These are phyloP conservation scores for Triplophysa dalaica DNA, from an alignment of 2,113 vertebrate genomes.

Conservation along the genomic window DNA sequence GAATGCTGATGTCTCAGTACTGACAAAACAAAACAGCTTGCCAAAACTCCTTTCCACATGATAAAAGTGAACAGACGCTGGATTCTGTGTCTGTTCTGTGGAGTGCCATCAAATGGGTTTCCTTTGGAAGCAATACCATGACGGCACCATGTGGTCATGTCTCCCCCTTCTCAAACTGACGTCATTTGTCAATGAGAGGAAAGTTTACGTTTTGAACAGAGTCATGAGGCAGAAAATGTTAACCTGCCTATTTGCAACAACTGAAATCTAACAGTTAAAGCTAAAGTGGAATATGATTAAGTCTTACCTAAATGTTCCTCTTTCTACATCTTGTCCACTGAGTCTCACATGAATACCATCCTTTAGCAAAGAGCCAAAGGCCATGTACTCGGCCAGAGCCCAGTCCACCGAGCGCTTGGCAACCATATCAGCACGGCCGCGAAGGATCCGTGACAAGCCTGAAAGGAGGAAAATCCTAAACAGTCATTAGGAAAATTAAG, in stretches of 20 bases:
- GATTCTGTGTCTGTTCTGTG: slow-evolving; percentile 16
- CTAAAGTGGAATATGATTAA: not conserved
- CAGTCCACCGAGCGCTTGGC: slow-evolving; percentile 85
- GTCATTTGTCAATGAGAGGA: slow-evolving; percentile 54
- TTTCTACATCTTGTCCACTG: slow-evolving; percentile 89
- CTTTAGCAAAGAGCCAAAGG: slow-evolving; percentile 87
- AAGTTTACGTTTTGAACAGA: slow-evolving; percentile 37
- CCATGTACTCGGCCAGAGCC: slow-evolving; percentile 91
- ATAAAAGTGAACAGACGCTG: slow-evolving; percentile 5
- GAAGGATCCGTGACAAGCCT: slow-evolving; percentile 87
- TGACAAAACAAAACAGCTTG: not conserved
- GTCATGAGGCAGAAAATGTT: slow-evolving; percentile 28
- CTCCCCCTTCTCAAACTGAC: slow-evolving; percentile 59
- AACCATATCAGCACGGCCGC: slow-evolving; percentile 81
- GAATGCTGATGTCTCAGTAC: slow-evolving; percentile 61
- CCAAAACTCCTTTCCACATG: not conserved
- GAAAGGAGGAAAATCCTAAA: slow-evolving; percentile 21
- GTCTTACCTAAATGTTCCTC: slow-evolving; percentile 87
- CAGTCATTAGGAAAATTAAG: no score
- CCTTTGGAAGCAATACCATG: slow-evolving; percentile 59
- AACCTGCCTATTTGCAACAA: slow-evolving; percentile 12
- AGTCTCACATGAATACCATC: slow-evolving; percentile 88
- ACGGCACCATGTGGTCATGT: slow-evolving; percentile 69
- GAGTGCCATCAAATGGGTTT: slow-evolving; percentile 55
- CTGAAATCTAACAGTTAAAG: not conserved